Percentiles rank a stretch among this genome's conserved stretches.
These are phyloP conservation scores for Malurus melanocephalus DNA, from an alignment of 2,113 vertebrate species.

Conservation along the genomic window DNA sequence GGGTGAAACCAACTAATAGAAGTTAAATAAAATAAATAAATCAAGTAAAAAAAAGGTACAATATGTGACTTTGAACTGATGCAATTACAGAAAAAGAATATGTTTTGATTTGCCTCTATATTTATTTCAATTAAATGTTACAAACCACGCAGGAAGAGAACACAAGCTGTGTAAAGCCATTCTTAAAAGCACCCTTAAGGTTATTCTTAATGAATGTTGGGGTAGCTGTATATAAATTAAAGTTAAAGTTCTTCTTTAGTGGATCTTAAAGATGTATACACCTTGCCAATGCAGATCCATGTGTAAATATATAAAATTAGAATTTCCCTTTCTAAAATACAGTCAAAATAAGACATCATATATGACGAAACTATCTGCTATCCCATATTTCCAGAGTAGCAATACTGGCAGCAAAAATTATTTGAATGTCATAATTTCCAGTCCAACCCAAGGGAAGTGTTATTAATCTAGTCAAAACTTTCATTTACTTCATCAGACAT, in stretches of 20 bases:
- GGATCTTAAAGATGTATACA: neutral
- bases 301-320: neutral
- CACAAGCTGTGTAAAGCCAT: neutral
- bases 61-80: neutral
- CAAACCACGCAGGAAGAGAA: neutral
- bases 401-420: neutral
- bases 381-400: neutral
- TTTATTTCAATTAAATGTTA: neutral
- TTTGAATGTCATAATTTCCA: neutral
- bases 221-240: neutral
- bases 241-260: neutral
- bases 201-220: neutral
- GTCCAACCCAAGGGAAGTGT: neutral
- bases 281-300: neutral
- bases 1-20: neutral
- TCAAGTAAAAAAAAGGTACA: rapidly evolving
- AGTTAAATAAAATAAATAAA: neutral
- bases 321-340: neutral
- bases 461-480: neutral
- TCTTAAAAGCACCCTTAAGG: neutral
- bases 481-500: neutral
- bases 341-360: neutral
- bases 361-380: neutral
- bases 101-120: neutral
- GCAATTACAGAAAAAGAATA: neutral